Evolutionary conservation across 2,113 vertebrate species (phyloP).

Genomic region (Thamnaconus septentrionalis): DNA sequence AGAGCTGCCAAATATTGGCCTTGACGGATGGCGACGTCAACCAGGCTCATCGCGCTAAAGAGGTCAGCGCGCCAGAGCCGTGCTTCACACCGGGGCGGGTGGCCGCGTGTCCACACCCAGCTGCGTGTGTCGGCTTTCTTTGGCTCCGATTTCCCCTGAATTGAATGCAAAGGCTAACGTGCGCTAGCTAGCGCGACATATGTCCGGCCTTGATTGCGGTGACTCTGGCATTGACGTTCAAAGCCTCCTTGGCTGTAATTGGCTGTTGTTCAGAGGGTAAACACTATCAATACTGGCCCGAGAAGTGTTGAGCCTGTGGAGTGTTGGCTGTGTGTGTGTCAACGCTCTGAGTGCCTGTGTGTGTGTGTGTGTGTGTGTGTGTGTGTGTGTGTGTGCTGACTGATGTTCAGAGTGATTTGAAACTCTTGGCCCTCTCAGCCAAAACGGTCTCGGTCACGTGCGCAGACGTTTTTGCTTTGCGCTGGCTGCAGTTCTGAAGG

Average conservation of each 20-base stretch:
- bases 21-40: conserved; percentile 20
- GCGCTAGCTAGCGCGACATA: conserved; percentile 2
- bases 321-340: conserved; percentile 39
- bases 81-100: too few relatives aligned
- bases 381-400: conserved; percentile 31
- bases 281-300: conserved; percentile 59
- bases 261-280: conserved; percentile 47
- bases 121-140: conserved; percentile 34
- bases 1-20: conserved; percentile 12
- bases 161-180: conserved; percentile 14
- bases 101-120: background rate
- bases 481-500: background rate
- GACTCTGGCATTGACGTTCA: conserved; percentile 30
- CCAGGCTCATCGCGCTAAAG: too few relatives aligned
- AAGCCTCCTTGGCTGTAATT: conserved; percentile 48
- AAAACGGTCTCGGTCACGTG: conserved; percentile 18
- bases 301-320: conserved; percentile 59
- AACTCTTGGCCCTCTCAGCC: conserved; percentile 38
- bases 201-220: conserved; percentile 22
- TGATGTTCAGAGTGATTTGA: conserved; percentile 49
- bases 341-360: conserved; percentile 13
- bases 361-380: conserved; percentile 28
- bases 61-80: too few relatives aligned
- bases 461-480: conserved; percentile 12
- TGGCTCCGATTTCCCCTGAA: conserved; percentile 32